These are phyloP conservation scores for Macrochelys suwanniensis DNA, from an alignment of 2,797 vertebrate genomes.

Conservation along the genomic window DNA sequence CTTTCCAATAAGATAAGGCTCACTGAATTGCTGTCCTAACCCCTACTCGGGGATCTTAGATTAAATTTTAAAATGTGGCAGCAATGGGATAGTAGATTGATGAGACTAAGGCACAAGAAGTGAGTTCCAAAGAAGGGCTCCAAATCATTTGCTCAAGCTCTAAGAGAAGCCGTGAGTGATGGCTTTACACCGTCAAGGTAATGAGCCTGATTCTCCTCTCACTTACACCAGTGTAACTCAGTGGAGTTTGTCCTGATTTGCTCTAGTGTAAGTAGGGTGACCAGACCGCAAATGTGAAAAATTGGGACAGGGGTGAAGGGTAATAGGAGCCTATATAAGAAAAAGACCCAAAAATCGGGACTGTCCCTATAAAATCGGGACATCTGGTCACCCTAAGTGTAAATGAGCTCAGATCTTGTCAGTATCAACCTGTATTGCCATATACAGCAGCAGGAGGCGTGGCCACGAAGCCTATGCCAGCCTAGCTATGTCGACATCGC, in stretches of 20 bases:
- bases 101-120: too few species aligned
- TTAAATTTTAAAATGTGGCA: background rate
- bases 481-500: background rate
- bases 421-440: background rate
- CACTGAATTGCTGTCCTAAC: background rate
- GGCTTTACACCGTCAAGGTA: background rate
- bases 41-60: background rate
- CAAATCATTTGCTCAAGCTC: background rate
- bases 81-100: background rate
- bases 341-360: too few species aligned
- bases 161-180: background rate
- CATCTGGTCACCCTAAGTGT: too few species aligned
- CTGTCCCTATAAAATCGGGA: too few species aligned
- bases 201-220: background rate
- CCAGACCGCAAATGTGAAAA: too few species aligned
- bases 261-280: background rate
- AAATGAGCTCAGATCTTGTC: background rate
- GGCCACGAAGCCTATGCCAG: background rate
- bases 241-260: background rate
- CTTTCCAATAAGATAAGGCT: background rate
- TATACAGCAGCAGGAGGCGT: background rate
- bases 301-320: too few species aligned
- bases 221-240: background rate
- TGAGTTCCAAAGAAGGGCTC: background rate
- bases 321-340: too few species aligned